A percentile compares a stretch with the other conserved stretches of the same genome.
phyloP scores from a whole-genome alignment of 2,113 vertebrate genomes.

The Benitochromis conjunctus region DNA sequence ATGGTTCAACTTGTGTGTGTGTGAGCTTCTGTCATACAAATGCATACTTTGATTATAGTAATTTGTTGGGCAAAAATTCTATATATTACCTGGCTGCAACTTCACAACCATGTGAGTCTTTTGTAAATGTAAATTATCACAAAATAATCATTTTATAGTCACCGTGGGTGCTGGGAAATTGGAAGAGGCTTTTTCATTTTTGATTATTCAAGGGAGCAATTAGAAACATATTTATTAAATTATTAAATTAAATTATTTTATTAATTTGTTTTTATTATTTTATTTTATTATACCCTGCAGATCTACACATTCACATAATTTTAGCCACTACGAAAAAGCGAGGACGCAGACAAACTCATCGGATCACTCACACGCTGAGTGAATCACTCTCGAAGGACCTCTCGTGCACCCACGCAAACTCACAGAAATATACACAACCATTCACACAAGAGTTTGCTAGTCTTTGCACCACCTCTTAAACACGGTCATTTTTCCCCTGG shows the following conservation, averaged over 20 bases:
- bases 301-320: neutral
- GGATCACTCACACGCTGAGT: neutral
- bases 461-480: slow-evolving; percentile 63
- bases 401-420: neutral
- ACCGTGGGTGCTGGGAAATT: neutral
- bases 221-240: neutral
- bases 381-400: neutral
- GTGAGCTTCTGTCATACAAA: neutral
- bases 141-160: neutral
- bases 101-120: neutral
- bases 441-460: slow-evolving; percentile 9
- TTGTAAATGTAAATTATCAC: neutral
- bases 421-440: neutral
- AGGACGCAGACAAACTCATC: neutral
- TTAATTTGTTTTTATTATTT: too few relatives aligned
- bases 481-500: slow-evolving; percentile 47
- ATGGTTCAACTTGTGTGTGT: neutral
- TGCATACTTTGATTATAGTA: neutral
- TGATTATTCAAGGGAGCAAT: neutral
- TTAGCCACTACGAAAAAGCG: neutral
- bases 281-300: neutral
- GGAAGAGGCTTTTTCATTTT: neutral
- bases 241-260: neutral
- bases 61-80: neutral
- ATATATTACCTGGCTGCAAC: neutral